These are phyloP conservation scores for Otis tarda DNA, from an alignment of 2,113 vertebrate genomes.

Conservation along the genomic window DNA sequence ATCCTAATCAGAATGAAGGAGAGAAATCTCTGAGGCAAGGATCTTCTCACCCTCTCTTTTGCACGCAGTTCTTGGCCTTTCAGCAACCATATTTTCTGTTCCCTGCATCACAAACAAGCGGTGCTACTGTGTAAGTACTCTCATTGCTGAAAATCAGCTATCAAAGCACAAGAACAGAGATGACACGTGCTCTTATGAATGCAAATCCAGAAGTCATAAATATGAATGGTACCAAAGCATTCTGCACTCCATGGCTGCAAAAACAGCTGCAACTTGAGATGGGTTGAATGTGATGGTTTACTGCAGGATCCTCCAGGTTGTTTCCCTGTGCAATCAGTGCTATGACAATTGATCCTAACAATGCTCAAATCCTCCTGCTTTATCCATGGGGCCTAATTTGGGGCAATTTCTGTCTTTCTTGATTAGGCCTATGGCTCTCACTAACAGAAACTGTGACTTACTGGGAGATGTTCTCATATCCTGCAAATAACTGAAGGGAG, in stretches of 20 bases:
- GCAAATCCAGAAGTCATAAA: constrained; percentile 15
- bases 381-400: not conserved
- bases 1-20: constrained; percentile 58
- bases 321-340: not conserved
- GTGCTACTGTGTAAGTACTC: not conserved
- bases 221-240: not conserved
- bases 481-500: not conserved
- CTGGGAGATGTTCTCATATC: not conserved
- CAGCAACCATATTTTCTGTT: not conserved
- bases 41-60: not conserved
- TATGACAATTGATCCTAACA: not conserved
- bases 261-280: not conserved
- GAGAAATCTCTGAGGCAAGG: not conserved
- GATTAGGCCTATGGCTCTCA: not conserved
- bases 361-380: not conserved
- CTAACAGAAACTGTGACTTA: not conserved
- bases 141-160: not conserved
- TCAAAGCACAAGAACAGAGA: not conserved
- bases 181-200: not conserved
- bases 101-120: not conserved
- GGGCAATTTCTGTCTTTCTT: not conserved
- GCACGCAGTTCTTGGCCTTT: not conserved
- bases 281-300: not conserved
- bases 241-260: not conserved
- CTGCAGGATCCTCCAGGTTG: not conserved